These are phyloP conservation scores for Tortricodes alternella DNA, from an alignment of 2,888 invertebrate genomes.

Conservation along the genomic window DNA sequence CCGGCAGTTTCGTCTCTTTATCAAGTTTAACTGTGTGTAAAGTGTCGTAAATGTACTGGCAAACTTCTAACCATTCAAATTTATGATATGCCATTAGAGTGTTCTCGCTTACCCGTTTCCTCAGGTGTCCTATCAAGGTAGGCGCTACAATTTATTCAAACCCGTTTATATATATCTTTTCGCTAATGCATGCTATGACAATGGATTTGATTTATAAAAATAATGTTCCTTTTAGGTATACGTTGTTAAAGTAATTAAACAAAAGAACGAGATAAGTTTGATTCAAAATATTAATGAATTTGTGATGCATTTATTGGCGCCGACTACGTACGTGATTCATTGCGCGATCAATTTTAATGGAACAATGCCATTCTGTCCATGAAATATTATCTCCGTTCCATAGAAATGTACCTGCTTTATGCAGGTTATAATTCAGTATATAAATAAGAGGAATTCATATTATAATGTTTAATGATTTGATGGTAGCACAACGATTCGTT, in stretches of 20 bases:
- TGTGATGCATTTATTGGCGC: conserved; percentile 20
- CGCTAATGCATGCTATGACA: not conserved
- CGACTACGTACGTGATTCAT: conserved; percentile 34
- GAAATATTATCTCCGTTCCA: conserved; percentile 27
- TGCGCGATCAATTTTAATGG: conserved; percentile 36
- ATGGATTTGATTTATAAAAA: not conserved
- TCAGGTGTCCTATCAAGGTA: conserved; percentile 24
- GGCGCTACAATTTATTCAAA: conserved; percentile 26
- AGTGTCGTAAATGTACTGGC: conserved; percentile 43
- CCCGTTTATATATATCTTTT: conserved; percentile 8
- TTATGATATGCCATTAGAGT: conserved; percentile 34
- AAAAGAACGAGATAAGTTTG: not conserved
- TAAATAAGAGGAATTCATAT: not conserved
- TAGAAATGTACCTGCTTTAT: conserved; percentile 21
- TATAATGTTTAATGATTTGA: not conserved
- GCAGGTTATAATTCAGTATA: conserved; percentile 10
- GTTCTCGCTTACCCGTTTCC: conserved; percentile 29
- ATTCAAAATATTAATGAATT: not conserved
- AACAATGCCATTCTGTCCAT: conserved; percentile 33
- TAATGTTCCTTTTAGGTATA: not conserved
- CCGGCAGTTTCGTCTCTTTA: conserved; percentile 37
- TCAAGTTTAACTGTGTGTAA: conserved; percentile 47
- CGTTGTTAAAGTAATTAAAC: not conserved
- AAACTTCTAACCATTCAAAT: conserved; percentile 36
- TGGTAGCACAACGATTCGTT: too few relatives aligned